Percentiles rank a stretch among this genome's conserved stretches.
Conservation (phyloP, 2,113 vertebrate genomes). For the Danionella cerebrum region DNA sequence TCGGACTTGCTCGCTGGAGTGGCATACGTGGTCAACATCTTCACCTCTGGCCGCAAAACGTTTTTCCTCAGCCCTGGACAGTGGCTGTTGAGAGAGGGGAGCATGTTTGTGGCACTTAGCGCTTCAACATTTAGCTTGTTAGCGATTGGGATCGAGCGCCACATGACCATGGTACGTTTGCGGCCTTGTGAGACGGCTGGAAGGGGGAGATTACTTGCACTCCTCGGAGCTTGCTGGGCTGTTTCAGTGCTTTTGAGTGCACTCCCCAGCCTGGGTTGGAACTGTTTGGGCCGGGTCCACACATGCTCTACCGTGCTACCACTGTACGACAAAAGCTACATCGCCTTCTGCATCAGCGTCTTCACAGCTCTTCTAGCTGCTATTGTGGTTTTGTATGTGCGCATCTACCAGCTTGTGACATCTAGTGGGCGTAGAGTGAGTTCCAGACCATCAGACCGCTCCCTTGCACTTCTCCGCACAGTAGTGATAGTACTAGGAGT, state of each 20-base stretch:
- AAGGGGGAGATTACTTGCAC: constrained; percentile 56
- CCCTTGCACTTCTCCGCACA: constrained; percentile 62
- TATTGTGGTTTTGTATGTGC: constrained; percentile 67
- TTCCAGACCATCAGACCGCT: constrained; percentile 62
- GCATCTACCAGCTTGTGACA: constrained; percentile 70
- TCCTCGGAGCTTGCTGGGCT: constrained; percentile 66
- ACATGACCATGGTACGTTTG: constrained; percentile 71
- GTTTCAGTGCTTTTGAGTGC: constrained; percentile 64
- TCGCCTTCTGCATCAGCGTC: constrained; percentile 69
- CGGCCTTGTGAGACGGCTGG: constrained; percentile 61
- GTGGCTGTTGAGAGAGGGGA: constrained; percentile 70
- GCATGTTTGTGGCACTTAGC: constrained; percentile 70
- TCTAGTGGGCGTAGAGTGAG: constrained; percentile 65
- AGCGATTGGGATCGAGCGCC: constrained; percentile 68
- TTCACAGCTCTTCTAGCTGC: constrained; percentile 64
- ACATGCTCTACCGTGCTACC: constrained; percentile 69
- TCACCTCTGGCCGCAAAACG: constrained; percentile 60
- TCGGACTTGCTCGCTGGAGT: constrained; percentile 69
- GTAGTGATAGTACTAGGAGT: constrained; percentile 69
- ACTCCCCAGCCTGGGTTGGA: constrained; percentile 68
- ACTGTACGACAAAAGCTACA: constrained; percentile 65
- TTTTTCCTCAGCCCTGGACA: constrained; percentile 58
- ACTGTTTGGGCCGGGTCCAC: constrained; percentile 54
- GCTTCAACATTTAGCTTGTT: constrained; percentile 71
- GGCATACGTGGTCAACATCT: constrained; percentile 67